phyloP scores from a whole-genome alignment of 2,888 invertebrate genomes.

The Polydrusus tereticollis region DNA sequence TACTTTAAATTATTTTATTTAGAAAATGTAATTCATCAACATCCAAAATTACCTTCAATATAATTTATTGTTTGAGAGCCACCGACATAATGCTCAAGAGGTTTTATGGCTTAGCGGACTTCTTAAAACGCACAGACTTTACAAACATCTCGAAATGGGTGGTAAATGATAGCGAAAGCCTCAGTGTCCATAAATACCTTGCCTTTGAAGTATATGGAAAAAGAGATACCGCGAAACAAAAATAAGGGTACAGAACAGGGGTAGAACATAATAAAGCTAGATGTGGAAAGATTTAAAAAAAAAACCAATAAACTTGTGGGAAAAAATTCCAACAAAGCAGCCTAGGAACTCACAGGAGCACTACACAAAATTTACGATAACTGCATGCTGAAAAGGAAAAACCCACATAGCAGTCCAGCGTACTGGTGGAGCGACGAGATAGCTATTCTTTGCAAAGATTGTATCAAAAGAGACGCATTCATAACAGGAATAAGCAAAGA shows the following conservation, averaged over 20 bases:
- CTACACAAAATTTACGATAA: background rate
- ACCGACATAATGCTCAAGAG: too few species aligned
- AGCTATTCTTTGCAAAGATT: background rate
- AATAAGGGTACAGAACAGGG: background rate
- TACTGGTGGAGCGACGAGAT: background rate
- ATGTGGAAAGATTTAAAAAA: conserved; percentile 11
- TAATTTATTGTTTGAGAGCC: too few species aligned
- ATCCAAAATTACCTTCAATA: too few species aligned
- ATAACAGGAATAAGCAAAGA: background rate
- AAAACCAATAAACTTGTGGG: background rate
- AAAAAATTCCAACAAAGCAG: background rate
- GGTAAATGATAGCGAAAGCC: background rate
- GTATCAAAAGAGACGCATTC: background rate
- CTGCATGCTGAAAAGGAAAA: background rate
- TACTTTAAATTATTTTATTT: too few species aligned
- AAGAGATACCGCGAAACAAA: background rate
- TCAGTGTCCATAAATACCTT: background rate
- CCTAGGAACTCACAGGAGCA: background rate
- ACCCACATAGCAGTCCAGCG: background rate
- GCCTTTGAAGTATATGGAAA: background rate
- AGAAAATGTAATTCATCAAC: too few species aligned
- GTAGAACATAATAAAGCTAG: background rate
- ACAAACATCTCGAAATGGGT: background rate
- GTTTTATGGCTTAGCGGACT: too few species aligned
- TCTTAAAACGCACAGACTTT: too few species aligned